Conservation (phyloP, 37 sponge, comb jelly and placozoan species). For the Geodia barretti region DNA sequence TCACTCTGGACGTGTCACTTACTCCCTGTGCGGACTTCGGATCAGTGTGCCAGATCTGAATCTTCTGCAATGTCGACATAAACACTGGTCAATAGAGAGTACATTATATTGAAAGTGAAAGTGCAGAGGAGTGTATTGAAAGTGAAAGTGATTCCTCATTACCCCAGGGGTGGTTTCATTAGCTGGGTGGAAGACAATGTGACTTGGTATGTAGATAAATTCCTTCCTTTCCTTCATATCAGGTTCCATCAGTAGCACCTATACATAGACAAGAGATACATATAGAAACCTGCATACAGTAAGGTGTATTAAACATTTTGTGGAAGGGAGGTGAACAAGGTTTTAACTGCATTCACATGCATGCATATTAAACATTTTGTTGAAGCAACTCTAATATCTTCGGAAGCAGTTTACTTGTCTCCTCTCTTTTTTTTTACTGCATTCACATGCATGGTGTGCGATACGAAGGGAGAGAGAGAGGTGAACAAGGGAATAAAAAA, state of each 20-base stretch:
- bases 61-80: conserved; percentile 42
- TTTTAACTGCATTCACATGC: too few species aligned
- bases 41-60: conserved; percentile 55
- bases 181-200: conserved; percentile 52
- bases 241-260: conserved; percentile 68
- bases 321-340: too few species aligned
- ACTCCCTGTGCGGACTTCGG: conserved; percentile 21
- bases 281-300: too few species aligned
- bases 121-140: neutral
- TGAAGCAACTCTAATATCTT: too few species aligned
- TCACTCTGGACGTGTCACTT: neutral
- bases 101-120: too few species aligned
- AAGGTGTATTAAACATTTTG: too few species aligned
- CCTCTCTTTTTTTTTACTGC: too few species aligned
- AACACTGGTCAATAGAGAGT: too few species aligned
- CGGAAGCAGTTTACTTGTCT: too few species aligned
- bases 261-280: neutral
- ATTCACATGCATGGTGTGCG: too few species aligned
- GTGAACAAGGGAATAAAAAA: neutral
- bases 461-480: neutral
- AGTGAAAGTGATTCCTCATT: too few species aligned
- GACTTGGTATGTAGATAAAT: conserved; percentile 58
- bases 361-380: too few species aligned
- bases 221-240: conserved; percentile 17
- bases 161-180: conserved; percentile 3